Evolutionary conservation across 64 coral and sea anemone species (phyloP).

Genomic region (Actinia equina): DNA sequence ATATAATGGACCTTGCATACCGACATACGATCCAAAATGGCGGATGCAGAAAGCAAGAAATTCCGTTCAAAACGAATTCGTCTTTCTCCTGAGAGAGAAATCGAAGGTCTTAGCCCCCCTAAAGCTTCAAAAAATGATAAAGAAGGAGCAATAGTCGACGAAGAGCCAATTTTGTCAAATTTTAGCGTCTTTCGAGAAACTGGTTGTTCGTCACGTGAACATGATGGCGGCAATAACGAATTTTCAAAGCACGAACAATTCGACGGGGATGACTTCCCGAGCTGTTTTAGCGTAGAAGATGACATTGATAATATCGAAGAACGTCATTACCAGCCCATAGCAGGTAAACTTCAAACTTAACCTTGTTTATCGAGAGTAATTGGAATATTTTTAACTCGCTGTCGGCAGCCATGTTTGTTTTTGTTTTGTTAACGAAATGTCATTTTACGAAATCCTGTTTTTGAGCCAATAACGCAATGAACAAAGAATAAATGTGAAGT

Average conservation of each 20-base stretch:
- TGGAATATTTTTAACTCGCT: background rate
- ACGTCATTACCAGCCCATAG: constrained; percentile 83
- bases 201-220: constrained; percentile 48
- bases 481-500: background rate
- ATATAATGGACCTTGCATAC: constrained; percentile 12
- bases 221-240: constrained; percentile 50
- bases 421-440: background rate
- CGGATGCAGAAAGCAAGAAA: constrained; percentile 43
- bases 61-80: constrained; percentile 69
- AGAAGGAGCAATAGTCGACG: background rate
- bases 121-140: constrained; percentile 6
- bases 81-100: constrained; percentile 68
- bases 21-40: constrained; percentile 75
- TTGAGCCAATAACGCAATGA: background rate
- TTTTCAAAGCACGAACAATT: constrained; percentile 40
- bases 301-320: constrained; percentile 52
- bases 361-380: background rate
- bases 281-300: constrained; percentile 84
- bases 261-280: constrained; percentile 67
- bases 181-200: constrained; percentile 6
- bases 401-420: background rate
- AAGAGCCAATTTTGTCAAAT: background rate
- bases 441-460: background rate
- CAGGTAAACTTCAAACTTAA: constrained; percentile 32
- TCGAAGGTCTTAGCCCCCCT: background rate